Evolutionary conservation across 2,113 vertebrate genomes (phyloP), one percentile per base, ranked within the genome.

Genomic region (Tinamus guttatus): DNA sequence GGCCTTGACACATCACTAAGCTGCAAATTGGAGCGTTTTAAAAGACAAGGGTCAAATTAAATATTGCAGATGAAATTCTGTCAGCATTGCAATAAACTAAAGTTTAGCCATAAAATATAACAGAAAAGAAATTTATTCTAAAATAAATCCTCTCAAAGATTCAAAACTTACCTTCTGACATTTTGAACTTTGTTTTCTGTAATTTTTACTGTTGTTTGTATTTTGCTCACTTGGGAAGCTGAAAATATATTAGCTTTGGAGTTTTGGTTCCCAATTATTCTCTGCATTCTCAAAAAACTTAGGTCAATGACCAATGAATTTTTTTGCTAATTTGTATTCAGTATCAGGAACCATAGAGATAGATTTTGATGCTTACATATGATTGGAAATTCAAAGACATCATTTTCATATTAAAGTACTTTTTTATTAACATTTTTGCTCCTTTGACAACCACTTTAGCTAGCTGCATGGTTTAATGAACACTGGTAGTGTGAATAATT

Each of bases 61-160:
- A 64, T 52, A 24, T 40, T 22, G 20, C 56, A 47, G 24, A 30
- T 32, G 5, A 47, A 73, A 65, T 7, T 38, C 34, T 71, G 5
- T 1, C 10, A 47, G 2, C 58, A 59, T 8, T 69, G 18, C 19
- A 58, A 5, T 54, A 34, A 68, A 20, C 68, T 76, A 6, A 32
- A 76, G 4, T 54, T 69, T 76, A 20, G 4, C 12, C 5, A 41
- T 21, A 65, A 49, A 65, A n/a, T 8, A 24, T 3, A 77, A 54
- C 6, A 47, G 38, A 30, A 0, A 0, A 38, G 11, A 3, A 51
- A 7, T 49, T 75, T 11, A 59, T 54, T 83, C 2, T 47, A 64
- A 47, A 14, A 34, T 49, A 75, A 64, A 18, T 5, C 30, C 21
- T 76, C 4, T 62, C 2, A 75, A 32, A 5, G 3, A 41, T 51